Conservation (phyloP, 1,140 invertebrate species). For the Listronotus bonariensis region DNA sequence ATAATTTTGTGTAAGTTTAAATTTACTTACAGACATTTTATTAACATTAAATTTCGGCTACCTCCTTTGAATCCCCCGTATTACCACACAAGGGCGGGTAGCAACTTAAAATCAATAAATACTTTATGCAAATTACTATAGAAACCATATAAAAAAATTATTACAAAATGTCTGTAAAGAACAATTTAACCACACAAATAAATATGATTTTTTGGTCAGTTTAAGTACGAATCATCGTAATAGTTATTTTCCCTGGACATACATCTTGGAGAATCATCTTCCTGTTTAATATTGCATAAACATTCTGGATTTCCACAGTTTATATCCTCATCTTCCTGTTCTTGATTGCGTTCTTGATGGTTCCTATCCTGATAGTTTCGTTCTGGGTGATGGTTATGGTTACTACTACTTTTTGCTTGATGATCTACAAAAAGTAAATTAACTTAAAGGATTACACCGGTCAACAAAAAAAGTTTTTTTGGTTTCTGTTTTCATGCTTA, state of each 20-base stretch:
- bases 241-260: slow-evolving; percentile 24
- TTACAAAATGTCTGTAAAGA: neutral
- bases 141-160: neutral
- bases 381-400: neutral
- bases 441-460: no score
- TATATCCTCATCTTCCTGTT: slow-evolving; percentile 13
- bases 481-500: no score
- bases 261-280: slow-evolving; percentile 10
- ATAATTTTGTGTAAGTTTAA: no score
- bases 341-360: neutral
- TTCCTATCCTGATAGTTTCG: neutral
- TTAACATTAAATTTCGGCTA: neutral
- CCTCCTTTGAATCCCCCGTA: no score
- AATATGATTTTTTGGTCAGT: slow-evolving; percentile 1
- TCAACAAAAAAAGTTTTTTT: no score
- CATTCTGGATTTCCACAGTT: slow-evolving; percentile 34
- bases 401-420: slow-evolving; percentile 2
- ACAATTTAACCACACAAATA: neutral
- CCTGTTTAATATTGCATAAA: slow-evolving; percentile 25
- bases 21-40: no score
- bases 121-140: neutral
- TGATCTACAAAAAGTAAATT: slow-evolving; percentile 21
- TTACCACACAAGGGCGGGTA: no score
- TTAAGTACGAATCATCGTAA: slow-evolving; percentile 20
- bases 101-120: no score